Percentiles rank a stretch among this genome's conserved stretches.
Conservation (phyloP, 2,113 vertebrate genomes). For the Choloepus hoffmanni region DNA sequence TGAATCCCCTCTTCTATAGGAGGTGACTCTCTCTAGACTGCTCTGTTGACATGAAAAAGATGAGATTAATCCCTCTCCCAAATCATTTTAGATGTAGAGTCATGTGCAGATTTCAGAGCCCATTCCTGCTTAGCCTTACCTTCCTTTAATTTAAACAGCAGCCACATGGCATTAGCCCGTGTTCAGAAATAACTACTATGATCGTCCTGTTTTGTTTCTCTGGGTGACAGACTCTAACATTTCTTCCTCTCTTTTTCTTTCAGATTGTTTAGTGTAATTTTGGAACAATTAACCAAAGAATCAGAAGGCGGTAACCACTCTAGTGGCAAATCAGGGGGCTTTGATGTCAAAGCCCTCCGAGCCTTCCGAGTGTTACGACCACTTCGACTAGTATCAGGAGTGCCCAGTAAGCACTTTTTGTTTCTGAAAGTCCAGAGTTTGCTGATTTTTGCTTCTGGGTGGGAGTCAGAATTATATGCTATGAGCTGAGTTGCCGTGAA, state of each 20-base stretch:
- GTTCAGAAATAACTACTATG: conserved; percentile 63
- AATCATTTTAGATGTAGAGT: not conserved
- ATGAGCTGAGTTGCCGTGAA: not conserved
- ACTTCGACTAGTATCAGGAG: conserved; percentile 99
- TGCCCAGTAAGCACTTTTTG: conserved; percentile 95
- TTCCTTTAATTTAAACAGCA: conserved; percentile 44
- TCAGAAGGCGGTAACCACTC: conserved; percentile 90
- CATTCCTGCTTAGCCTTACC: not conserved
- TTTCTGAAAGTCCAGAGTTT: conserved; percentile 44
- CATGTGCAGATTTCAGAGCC: not conserved
- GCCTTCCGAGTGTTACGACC: conserved; percentile 99
- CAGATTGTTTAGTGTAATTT: conserved; percentile 99
- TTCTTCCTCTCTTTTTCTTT: conserved; percentile 78
- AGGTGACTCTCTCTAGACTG: not conserved
- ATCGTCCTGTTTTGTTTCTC: conserved; percentile 54
- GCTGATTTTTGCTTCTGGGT: conserved; percentile 14
- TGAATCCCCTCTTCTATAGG: not conserved
- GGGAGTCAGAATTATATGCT: not conserved
- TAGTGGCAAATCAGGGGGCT: conserved; percentile 96
- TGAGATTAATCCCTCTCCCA: not conserved
- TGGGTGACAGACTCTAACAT: conserved; percentile 73
- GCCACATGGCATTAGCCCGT: conserved; percentile 53
- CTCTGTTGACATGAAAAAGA: not conserved
- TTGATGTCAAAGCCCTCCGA: conserved; percentile 99
- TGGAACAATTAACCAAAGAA: conserved; percentile 99